A percentile compares a stretch with the other conserved stretches of the same genome.
Conservation (phyloP, 2,888 invertebrate species). For the Torymus aiolomorphi region DNA sequence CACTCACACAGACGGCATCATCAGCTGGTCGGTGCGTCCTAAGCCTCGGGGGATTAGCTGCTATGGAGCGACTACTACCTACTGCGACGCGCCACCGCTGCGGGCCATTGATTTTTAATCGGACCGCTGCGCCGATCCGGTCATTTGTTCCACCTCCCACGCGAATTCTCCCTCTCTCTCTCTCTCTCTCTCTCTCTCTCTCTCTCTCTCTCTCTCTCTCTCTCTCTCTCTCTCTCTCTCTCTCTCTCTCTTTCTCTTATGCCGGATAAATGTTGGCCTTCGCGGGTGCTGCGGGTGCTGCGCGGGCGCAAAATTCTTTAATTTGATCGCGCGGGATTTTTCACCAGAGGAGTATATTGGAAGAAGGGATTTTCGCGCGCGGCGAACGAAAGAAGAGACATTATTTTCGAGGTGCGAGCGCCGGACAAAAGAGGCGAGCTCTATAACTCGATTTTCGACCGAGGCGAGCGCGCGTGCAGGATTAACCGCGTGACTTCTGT, state of each 20-base stretch:
- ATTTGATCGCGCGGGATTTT: slow-evolving; percentile 39
- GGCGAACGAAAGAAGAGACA: slow-evolving; percentile 1
- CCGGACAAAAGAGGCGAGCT: neutral
- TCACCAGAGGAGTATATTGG: neutral
- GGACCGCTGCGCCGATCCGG: neutral
- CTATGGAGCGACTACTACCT: slow-evolving; percentile 11
- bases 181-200: neutral
- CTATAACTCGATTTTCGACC: neutral
- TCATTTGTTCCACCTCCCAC: slow-evolving; percentile 14
- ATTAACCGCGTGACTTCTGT: neutral
- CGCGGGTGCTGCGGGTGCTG: too few species aligned
- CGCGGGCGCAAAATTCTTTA: slow-evolving; percentile 32
- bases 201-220: neutral
- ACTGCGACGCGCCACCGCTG: neutral
- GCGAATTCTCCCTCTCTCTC: neutral
- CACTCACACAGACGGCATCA: neutral
- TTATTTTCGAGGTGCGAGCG: slow-evolving; percentile 9
- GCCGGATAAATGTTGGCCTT: slow-evolving; percentile 2
- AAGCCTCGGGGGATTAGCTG: neutral
- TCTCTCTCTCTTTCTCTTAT: neutral
- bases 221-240: neutral
- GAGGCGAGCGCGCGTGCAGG: neutral
- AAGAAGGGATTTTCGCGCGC: slow-evolving; percentile 26
- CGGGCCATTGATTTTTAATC: slow-evolving; percentile 52
- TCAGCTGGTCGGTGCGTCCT: neutral